A percentile compares a stretch with the other conserved stretches of the same genome.
phyloP scores from a whole-genome alignment of 2,797 vertebrate genomes.

The Heterohyrax brucei region DNA sequence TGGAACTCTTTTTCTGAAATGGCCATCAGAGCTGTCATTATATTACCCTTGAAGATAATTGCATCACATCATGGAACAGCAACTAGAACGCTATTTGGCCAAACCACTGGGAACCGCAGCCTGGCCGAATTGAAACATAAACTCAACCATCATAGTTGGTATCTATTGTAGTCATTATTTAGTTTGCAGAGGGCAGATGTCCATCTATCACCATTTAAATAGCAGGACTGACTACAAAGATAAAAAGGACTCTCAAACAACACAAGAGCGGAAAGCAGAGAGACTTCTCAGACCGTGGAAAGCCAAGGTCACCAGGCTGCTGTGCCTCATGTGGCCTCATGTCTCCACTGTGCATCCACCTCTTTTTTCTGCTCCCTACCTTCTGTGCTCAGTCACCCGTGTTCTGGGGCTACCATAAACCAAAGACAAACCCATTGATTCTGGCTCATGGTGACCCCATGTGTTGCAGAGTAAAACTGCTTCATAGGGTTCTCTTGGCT shows the following conservation, averaged over 20 bases:
- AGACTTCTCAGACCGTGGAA: background rate
- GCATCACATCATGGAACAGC: background rate
- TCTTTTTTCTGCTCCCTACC: background rate
- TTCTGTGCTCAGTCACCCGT: accelerated
- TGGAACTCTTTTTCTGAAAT: too few species aligned
- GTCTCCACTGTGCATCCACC: background rate
- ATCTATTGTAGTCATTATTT: background rate
- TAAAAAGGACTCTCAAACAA: accelerated
- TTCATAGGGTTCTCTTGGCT: too few species aligned
- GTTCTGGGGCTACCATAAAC: accelerated
- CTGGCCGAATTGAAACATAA: too few species aligned
- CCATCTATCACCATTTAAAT: background rate
- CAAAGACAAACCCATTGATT: too few species aligned
- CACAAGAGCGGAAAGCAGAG: background rate
- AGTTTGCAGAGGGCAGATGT: background rate
- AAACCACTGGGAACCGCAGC: too few species aligned
- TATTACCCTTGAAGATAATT: background rate
- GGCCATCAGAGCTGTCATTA: too few species aligned
- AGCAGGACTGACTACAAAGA: background rate
- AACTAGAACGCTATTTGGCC: too few species aligned
- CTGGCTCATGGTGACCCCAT: too few species aligned
- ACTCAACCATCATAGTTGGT: too few species aligned
- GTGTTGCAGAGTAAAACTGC: too few species aligned
- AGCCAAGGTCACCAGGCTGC: background rate
- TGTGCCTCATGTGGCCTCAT: background rate